These are phyloP conservation scores for Salpingus planirostris DNA, from an alignment of 2,888 invertebrate genomes.

Conservation along the genomic window DNA sequence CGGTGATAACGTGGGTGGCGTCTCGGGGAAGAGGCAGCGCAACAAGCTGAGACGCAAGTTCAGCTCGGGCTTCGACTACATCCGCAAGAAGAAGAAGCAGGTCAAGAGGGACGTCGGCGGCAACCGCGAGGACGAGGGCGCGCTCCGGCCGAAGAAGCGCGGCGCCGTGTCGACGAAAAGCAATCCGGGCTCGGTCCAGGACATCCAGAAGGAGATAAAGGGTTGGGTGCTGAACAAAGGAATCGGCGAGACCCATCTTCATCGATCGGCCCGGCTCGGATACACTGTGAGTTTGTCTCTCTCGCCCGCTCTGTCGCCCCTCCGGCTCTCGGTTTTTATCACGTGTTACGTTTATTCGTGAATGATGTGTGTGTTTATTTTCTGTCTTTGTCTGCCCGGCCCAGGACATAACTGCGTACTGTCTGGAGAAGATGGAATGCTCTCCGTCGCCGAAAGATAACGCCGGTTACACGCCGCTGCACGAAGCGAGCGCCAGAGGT, in stretches of 20 bases:
- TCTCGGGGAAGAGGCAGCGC: constrained; percentile 40
- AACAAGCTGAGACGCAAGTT: constrained; percentile 66
- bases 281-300: constrained; percentile 58
- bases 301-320: not conserved
- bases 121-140: constrained; percentile 10
- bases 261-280: constrained; percentile 83
- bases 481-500: constrained; percentile 85
- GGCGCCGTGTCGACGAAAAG: constrained; percentile 41
- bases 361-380: constrained; percentile 10
- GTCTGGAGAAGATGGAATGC: constrained; percentile 75
- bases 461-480: constrained; percentile 86
- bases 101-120: constrained; percentile 47
- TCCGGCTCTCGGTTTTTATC: too few species aligned
- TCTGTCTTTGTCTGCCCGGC: too few species aligned
- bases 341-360: too few species aligned
- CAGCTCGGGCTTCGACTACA: constrained; percentile 81
- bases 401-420: constrained; percentile 84
- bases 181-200: constrained; percentile 60
- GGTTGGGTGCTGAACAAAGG: constrained; percentile 91
- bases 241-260: constrained; percentile 86
- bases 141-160: constrained; percentile 22
- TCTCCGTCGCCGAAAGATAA: constrained; percentile 84
- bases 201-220: constrained; percentile 78
- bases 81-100: constrained; percentile 78
- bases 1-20: constrained; percentile 32